A percentile compares a stretch with the other conserved stretches of the same genome.
Evolutionary conservation across 2,888 invertebrate genomes (phyloP).

Genomic region (Cabera pusaria): DNA sequence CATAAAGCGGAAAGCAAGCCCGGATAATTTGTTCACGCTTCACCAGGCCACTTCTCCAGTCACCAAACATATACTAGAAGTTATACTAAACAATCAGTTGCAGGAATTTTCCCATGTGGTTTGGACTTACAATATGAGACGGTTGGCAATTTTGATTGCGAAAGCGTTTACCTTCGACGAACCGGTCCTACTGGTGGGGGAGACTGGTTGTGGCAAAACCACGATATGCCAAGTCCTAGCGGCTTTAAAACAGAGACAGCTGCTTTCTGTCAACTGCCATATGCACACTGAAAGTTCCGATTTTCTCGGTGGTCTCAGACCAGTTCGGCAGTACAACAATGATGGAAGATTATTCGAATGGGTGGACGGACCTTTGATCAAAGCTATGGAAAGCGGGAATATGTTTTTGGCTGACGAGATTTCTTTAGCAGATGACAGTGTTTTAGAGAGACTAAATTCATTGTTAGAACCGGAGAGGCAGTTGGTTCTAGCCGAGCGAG

Average conservation of each 20-base stretch:
- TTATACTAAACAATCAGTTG: slow-evolving; percentile 81
- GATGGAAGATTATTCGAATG: slow-evolving; percentile 94
- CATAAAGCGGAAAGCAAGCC: slow-evolving; percentile 89
- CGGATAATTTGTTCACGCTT: slow-evolving; percentile 88
- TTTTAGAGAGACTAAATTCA: slow-evolving; percentile 98
- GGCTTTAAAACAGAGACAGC: slow-evolving; percentile 84
- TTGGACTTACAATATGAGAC: slow-evolving; percentile 96
- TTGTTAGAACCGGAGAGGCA: slow-evolving; percentile 96
- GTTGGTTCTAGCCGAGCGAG: slow-evolving; percentile 95
- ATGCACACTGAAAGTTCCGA: slow-evolving; percentile 99
- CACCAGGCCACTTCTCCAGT: slow-evolving; percentile 88
- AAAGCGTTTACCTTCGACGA: slow-evolving; percentile 96
- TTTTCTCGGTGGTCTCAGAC: slow-evolving; percentile 97
- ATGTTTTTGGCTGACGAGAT: slow-evolving; percentile 99
- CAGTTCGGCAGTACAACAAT: slow-evolving; percentile 87
- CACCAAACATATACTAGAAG: slow-evolving; percentile 87
- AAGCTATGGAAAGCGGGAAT: slow-evolving; percentile 93
- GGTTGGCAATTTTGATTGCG: slow-evolving; percentile 89
- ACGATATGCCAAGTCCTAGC: slow-evolving; percentile 96
- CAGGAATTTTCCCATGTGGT: slow-evolving; percentile 91
- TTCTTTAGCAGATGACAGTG: slow-evolving; percentile 98
- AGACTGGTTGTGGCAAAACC: slow-evolving; percentile 99
- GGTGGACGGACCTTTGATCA: slow-evolving; percentile 97
- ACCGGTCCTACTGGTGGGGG: slow-evolving; percentile 97
- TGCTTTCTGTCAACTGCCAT: slow-evolving; percentile 97